These are phyloP conservation scores for Spinus olivaceus DNA, from an alignment of 2,797 vertebrate species.

Conservation along the genomic window DNA sequence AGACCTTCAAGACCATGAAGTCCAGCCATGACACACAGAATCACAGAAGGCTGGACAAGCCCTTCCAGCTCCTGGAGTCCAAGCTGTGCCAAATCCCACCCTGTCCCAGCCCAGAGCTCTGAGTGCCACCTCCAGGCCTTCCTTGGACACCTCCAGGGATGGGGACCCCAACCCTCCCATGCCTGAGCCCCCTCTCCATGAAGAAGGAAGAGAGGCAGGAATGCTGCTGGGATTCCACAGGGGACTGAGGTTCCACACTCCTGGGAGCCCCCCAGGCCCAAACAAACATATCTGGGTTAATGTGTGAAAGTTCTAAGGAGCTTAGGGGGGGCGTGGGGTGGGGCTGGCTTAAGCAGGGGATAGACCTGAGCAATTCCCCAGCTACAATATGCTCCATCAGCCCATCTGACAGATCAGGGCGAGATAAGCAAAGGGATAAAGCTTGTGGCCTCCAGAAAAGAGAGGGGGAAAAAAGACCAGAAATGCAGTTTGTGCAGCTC, in stretches of 20 bases:
- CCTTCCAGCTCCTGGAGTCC: accelerated
- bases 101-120: background rate
- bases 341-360: slow-evolving; percentile 8
- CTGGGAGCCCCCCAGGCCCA: background rate
- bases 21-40: background rate
- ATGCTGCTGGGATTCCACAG: background rate
- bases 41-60: background rate
- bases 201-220: background rate
- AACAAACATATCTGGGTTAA: slow-evolving; percentile 18
- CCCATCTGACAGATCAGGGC: background rate
- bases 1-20: background rate
- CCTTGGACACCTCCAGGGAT: background rate
- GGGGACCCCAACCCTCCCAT: background rate
- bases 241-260: background rate
- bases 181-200: background rate
- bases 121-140: accelerated
- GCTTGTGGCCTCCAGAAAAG: background rate
- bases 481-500: background rate
- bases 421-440: slow-evolving; percentile 23
- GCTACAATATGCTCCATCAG: background rate
- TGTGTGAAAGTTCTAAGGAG: slow-evolving; percentile 48
- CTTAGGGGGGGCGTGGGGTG: background rate
- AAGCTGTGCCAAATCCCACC: accelerated
- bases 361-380: slow-evolving; percentile 4
- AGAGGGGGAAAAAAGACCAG: background rate